Conservation (phyloP, 1,140 invertebrate genomes). For the Sinella curviseta region DNA sequence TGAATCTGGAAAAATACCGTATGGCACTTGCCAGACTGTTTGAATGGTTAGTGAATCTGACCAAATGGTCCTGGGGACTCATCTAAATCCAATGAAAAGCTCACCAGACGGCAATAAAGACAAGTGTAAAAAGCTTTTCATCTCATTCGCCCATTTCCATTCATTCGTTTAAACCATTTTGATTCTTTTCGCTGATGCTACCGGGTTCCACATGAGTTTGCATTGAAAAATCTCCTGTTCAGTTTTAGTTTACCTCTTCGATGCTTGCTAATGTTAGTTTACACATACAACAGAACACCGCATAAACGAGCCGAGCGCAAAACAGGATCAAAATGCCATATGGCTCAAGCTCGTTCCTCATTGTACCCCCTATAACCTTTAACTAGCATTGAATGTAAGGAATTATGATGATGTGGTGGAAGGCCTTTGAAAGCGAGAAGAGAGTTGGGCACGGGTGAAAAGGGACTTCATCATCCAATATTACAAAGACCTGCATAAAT, state of each 20-base stretch:
- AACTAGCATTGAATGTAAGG: background rate
- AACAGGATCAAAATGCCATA: constrained; percentile 20
- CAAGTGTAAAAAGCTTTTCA: constrained; percentile 20
- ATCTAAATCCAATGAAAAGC: constrained; percentile 48
- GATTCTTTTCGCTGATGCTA: background rate
- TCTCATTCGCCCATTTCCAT: background rate
- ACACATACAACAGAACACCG: background rate
- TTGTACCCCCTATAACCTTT: background rate
- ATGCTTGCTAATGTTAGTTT: no score
- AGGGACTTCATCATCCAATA: no score
- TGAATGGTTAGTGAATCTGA: constrained; percentile 36
- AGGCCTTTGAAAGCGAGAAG: background rate
- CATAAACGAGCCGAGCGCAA: background rate
- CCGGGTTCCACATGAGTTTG: background rate
- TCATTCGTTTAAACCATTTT: background rate
- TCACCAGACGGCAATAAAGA: constrained; percentile 31
- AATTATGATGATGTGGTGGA: background rate
- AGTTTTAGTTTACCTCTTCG: no score
- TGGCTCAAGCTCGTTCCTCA: constrained; percentile 8
- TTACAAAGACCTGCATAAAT: background rate
- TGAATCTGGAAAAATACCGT: background rate
- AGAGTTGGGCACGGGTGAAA: background rate
- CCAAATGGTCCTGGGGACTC: constrained; percentile 43
- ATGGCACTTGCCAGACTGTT: constrained; percentile 41
- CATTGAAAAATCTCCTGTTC: background rate